Base-by-base conservation (phyloP, 2,888 invertebrate genomes). In the Catocala nupta region DNA sequence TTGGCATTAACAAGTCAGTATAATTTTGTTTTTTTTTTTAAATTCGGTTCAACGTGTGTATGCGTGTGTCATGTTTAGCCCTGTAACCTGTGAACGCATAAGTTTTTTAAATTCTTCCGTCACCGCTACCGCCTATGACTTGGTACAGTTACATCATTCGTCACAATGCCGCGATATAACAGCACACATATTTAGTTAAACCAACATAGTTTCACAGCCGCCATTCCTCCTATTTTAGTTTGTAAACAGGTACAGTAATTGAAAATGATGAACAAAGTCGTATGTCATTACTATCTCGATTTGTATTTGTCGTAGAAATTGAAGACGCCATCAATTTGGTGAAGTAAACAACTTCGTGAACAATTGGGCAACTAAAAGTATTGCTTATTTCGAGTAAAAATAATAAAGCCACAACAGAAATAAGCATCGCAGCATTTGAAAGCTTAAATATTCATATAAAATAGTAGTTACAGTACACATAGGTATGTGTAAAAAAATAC, bases 241-340 rank as follows among this genome's bases (percentile, higher is more conserved):
- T 0, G 45, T 13, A 47, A 47, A 47, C 45, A 47, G 13, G 45
- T 47, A 47, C 13, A 13, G 45, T 47, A 47, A 47, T 47, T 47
- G 45, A 47, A 47, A 25, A 16, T 25, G 48, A 48, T 48, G 48
- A 13, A 48, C 7, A 6, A 25, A 25, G 48, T 8, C 9, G 8
- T 48, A 25, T 48, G 48, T 48, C 48, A 25, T 25, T 7, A 25
- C 25, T 48, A 10, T 48, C 25, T 25, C n/a, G 12, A 7, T 45
- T 45, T 6, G 12, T 45, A 25, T 48, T 48, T 48, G 16, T 48
- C 10, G 8, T 48, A 5, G 25, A 25, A 25, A 25, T 48, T 48
- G 48, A 25, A 25, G 10, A 10, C 16, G 6, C 5, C 45, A 9
- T 47, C 45, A 7, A 47, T 13, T 10, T 48, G 16, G 48, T 48